Conservation (phyloP, 2,797 vertebrate genomes). For the Enteromius afrohamiltoni region DNA sequence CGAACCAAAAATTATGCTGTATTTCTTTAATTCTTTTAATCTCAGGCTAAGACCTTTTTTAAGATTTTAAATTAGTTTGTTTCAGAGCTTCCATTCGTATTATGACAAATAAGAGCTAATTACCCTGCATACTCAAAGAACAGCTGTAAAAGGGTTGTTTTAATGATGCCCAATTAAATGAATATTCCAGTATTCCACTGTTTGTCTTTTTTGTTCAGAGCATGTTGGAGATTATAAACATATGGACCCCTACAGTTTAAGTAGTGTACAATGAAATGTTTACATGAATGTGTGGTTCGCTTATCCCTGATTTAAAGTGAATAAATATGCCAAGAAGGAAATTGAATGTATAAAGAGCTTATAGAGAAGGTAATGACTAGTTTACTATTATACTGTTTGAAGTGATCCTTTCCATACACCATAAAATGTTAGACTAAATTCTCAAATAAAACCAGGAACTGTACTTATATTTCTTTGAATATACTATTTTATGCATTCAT, state of each 20-base stretch:
- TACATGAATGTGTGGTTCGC: conserved; percentile 2
- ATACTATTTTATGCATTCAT: not conserved
- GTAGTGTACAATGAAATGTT: not conserved
- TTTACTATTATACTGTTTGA: conserved; percentile 8
- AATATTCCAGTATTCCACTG: not conserved
- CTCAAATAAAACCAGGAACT: conserved; percentile 6
- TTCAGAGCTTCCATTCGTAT: not conserved
- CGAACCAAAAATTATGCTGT: too few relatives aligned
- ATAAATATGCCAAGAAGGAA: conserved; percentile 15
- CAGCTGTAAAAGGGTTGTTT: not conserved
- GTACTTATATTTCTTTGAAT: not conserved
- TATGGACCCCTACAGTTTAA: conserved; percentile 9
- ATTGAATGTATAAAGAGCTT: not conserved
- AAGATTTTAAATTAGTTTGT: not conserved
- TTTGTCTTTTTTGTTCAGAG: conserved; percentile 21
- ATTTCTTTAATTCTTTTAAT: not conserved
- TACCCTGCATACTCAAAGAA: not conserved
- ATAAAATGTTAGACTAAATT: not conserved
- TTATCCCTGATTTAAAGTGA: conserved; percentile 3
- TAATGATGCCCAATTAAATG: conserved; percentile 25
- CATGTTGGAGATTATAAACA: conserved; percentile 8
- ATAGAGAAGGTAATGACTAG: conserved; percentile 5
- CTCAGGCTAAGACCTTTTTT: not conserved
- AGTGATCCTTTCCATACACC: not conserved
- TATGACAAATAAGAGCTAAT: not conserved